These are phyloP conservation scores for Brachionus rubens DNA, from an alignment of 1,140 invertebrate species.

Conservation along the genomic window DNA sequence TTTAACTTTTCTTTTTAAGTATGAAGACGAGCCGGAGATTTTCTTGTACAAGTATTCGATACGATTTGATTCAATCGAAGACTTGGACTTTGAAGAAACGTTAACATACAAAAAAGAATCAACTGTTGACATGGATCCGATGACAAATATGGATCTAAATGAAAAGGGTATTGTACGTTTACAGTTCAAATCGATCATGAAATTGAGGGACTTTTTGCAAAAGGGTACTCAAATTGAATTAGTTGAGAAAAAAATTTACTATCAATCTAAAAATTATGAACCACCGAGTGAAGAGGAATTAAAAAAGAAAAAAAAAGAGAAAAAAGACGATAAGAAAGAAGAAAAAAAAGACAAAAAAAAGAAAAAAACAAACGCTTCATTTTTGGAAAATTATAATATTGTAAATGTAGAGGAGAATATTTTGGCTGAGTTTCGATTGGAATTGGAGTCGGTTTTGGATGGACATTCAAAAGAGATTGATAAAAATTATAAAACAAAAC, in stretches of 20 bases:
- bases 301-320: conserved; percentile 36
- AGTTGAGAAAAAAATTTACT: conserved; percentile 31
- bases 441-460: conserved; percentile 11
- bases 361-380: background rate
- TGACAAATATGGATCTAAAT: conserved; percentile 23
- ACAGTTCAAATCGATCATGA: background rate
- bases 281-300: background rate
- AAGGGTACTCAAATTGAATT: conserved; percentile 24
- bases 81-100: background rate
- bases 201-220: conserved; percentile 2
- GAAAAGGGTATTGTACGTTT: conserved; percentile 20
- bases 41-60: conserved; percentile 20
- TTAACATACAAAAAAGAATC: background rate
- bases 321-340: conserved; percentile 30
- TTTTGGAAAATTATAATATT: conserved; percentile 25
- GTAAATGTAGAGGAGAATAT: conserved; percentile 38
- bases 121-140: background rate
- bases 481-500: conserved; percentile 32
- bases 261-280: background rate
- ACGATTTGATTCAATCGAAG: background rate
- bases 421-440: conserved; percentile 5
- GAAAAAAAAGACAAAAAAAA: conserved; percentile 40
- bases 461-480: conserved; percentile 1
- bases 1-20: conserved; percentile 3
- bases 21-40: conserved; percentile 38